phyloP scores from a whole-genome alignment of 2,888 invertebrate species.

The Melinopterus prodromus region DNA sequence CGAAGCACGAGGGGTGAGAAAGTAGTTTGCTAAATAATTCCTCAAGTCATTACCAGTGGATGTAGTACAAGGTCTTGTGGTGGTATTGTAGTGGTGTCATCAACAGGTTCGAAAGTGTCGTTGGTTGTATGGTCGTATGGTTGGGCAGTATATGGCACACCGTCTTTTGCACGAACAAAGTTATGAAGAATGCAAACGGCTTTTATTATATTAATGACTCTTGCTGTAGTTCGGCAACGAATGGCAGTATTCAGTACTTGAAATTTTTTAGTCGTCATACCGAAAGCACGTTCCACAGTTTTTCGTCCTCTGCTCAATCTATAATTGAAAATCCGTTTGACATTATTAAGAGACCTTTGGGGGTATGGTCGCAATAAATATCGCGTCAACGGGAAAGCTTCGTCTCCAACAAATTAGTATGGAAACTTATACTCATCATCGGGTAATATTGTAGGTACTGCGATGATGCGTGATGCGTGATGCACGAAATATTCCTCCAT shows the following conservation, averaged over 20 bases:
- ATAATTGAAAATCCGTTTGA: slow-evolving; percentile 37
- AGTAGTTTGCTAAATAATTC: slow-evolving; percentile 39
- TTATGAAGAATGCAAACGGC: slow-evolving; percentile 38
- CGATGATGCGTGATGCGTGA: background rate
- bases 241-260: slow-evolving; percentile 41
- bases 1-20: slow-evolving; percentile 32
- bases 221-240: slow-evolving; percentile 36
- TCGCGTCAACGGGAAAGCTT: slow-evolving; percentile 43
- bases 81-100: slow-evolving; percentile 5
- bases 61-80: too few relatives aligned
- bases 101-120: background rate
- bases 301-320: slow-evolving; percentile 30
- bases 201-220: slow-evolving; percentile 39
- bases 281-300: slow-evolving; percentile 37
- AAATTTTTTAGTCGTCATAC: slow-evolving; percentile 40
- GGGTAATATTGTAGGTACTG: slow-evolving; percentile 5
- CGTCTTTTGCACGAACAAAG: slow-evolving; percentile 39
- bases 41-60: slow-evolving; percentile 25
- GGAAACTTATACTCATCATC: slow-evolving; percentile 32
- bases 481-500: slow-evolving; percentile 8
- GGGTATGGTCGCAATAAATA: slow-evolving; percentile 47
- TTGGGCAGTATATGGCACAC: slow-evolving; percentile 33
- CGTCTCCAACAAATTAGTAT: slow-evolving; percentile 42
- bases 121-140: background rate
- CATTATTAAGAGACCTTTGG: slow-evolving; percentile 25